These are phyloP conservation scores for Epinotia bilunana DNA, from an alignment of 2,888 invertebrate species.

Conservation along the genomic window DNA sequence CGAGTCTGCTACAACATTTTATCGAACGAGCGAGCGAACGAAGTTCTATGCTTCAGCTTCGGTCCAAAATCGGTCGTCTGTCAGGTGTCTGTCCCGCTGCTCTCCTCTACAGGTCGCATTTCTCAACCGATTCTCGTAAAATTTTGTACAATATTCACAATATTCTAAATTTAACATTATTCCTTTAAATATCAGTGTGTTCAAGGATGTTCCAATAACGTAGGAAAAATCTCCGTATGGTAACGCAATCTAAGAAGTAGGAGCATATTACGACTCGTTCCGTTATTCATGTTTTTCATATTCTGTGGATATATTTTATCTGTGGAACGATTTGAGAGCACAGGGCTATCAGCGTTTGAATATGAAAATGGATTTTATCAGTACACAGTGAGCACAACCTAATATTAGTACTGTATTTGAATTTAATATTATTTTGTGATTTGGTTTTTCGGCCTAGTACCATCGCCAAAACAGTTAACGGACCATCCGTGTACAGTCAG, in stretches of 20 bases:
- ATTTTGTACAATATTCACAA: too few species aligned
- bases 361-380: conserved; percentile 39
- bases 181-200: too few species aligned
- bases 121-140: too few species aligned
- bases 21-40: too few species aligned
- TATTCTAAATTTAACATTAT: too few species aligned
- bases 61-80: too few species aligned
- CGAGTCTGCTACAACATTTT: not conserved
- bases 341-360: conserved; percentile 44
- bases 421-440: conserved; percentile 6
- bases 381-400: conserved; percentile 16
- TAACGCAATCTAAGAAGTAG: not conserved
- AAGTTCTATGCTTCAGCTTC: too few species aligned
- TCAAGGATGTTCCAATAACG: not conserved
- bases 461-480: too few species aligned
- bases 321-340: not conserved
- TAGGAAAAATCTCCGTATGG: not conserved
- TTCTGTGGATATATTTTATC: conserved; percentile 11
- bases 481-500: too few species aligned
- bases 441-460: not conserved
- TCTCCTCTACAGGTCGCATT: too few species aligned
- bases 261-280: not conserved
- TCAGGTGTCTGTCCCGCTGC: too few species aligned
- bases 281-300: not conserved
- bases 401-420: conserved; percentile 18